phyloP scores from a whole-genome alignment of 1,140 invertebrate genomes.

The Drosophila albomicans region DNA sequence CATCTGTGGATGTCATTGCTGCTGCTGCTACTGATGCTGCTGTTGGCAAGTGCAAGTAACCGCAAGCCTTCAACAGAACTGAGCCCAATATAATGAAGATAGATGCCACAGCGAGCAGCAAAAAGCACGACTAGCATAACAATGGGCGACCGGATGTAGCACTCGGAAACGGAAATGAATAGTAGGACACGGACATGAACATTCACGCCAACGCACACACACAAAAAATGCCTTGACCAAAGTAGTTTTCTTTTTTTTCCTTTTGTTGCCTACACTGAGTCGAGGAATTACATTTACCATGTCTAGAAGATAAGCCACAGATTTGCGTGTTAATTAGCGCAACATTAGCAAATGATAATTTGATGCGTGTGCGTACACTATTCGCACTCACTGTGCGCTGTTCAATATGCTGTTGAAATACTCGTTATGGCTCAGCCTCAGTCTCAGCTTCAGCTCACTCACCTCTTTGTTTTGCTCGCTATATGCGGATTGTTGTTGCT shows the following conservation, averaged over 20 bases:
- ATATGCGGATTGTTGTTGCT: constrained; percentile 54
- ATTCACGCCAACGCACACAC: constrained; percentile 44
- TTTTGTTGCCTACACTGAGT: constrained; percentile 4
- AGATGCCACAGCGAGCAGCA: constrained; percentile 34
- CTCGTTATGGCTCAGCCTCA: constrained; percentile 30
- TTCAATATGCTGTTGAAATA: constrained; percentile 50
- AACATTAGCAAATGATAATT: neutral
- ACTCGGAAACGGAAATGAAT: constrained; percentile 77
- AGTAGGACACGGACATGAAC: constrained; percentile 63
- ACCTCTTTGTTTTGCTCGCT: constrained; percentile 63
- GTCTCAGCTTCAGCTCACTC: constrained; percentile 12
- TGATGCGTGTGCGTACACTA: neutral
- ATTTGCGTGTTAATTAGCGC: constrained; percentile 2
- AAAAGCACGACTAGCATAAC: constrained; percentile 53
- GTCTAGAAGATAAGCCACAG: neutral
- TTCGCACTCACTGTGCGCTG: constrained; percentile 23
- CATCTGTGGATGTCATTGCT: neutral
- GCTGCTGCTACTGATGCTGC: constrained; percentile 13
- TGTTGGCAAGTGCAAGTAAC: constrained; percentile 64
- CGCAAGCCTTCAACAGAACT: constrained; percentile 34
- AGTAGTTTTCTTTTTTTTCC: constrained; percentile 19
- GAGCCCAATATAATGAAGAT: constrained; percentile 59
- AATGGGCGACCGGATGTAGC: constrained; percentile 64
- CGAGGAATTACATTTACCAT: neutral
- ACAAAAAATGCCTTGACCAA: constrained; percentile 36